Evolutionary conservation across 2,888 invertebrate genomes (phyloP).

Genomic region (Tenthredo mesomela): DNA sequence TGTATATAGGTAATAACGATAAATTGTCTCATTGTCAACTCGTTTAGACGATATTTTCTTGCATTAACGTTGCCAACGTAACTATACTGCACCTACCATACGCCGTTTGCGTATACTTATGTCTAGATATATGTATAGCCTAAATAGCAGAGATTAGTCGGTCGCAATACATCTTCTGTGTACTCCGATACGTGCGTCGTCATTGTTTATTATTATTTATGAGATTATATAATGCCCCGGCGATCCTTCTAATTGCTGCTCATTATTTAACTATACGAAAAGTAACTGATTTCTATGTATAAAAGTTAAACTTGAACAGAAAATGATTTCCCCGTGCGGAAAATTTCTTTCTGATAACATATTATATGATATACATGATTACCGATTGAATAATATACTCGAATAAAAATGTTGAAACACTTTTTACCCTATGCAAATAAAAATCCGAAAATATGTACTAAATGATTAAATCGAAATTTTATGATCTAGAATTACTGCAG

Average conservation of each 20-base stretch:
- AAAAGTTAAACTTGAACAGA: background rate
- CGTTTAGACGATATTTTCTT: conserved; percentile 12
- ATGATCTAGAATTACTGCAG: too few relatives aligned
- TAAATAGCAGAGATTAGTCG: conserved; percentile 20
- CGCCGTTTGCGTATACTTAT: background rate
- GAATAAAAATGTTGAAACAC: too few relatives aligned
- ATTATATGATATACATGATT: too few relatives aligned
- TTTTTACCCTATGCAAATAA: too few relatives aligned
- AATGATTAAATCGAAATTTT: too few relatives aligned
- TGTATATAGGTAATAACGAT: background rate
- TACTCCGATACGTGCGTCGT: background rate
- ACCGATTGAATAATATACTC: too few relatives aligned
- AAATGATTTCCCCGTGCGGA: too few relatives aligned
- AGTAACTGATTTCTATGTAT: background rate
- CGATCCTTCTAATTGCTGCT: background rate
- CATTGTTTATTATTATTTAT: conserved; percentile 32
- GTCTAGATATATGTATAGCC: background rate
- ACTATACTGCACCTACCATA: background rate
- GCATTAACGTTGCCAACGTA: conserved; percentile 23
- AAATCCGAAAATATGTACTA: too few relatives aligned
- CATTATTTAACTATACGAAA: background rate
- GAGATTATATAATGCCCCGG: background rate
- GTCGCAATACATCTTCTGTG: background rate
- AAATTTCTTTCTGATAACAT: too few relatives aligned
- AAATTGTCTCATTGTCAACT: conserved; percentile 32